Base-by-base conservation (phyloP, 2,797 vertebrate genomes). In the Mormyrops attenuatus region DNA sequence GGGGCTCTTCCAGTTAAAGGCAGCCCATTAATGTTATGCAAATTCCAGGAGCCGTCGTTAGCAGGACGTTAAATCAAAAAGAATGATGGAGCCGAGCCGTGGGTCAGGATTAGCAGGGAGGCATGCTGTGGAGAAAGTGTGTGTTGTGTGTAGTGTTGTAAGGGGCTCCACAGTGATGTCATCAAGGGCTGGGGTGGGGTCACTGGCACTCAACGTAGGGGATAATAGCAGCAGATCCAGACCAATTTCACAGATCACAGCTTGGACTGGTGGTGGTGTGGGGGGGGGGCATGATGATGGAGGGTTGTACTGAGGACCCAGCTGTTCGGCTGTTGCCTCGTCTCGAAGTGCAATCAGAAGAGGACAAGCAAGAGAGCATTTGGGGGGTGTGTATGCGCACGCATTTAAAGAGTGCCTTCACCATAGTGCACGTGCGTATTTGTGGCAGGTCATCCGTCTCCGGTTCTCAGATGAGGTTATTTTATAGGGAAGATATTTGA, bases 211-310 rank as follows among this genome's bases (percentile, higher is more conserved):
- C 49, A 49, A 15, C 38, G n/a, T 2, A 13, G 80, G 44, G 30
- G 69, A 82, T 89, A 87, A 92, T 84, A 92, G 94, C 89, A 85
- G 92, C 92, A 92, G 92, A 60, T 55, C 41, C 53, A 88, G 94
- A 93, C 93, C 82, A 85, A 95, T 96, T 96, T 96, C 94, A 95
- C 95, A 95, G 95, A 95, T 96, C 95, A 94, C 92, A 94, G 95
- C 94, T 92, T 93, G 86, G 34, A 89, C 93, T 92, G 93, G 34
- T 44, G 86, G 49, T 57, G 84, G 82, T 49, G 11, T 34, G 30
- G 53, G 15, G 20, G 20, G 50, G 50, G 8, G 20, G 55, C n/a
- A 53, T 17, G 88, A 41, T 44, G 55, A n/a, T 8, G 9, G 88
- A 22, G 88, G 63, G 57, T 20, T 63, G 26, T 53, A 34, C 49